Base-by-base conservation (phyloP, 2,888 invertebrate genomes). In the Heliconius aoede region DNA sequence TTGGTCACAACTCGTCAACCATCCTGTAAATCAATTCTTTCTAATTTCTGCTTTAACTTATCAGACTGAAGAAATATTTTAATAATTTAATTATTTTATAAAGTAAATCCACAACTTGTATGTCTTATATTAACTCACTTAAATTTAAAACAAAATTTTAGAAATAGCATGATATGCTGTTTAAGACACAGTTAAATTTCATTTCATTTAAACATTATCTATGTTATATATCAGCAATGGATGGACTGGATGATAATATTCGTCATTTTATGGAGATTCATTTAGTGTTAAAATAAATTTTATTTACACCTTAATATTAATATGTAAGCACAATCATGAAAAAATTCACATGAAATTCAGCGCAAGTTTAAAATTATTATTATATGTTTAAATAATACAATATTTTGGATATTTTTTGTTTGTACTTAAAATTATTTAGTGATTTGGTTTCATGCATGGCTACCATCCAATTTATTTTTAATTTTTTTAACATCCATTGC, bases 141-240 rank as follows among this genome's bases (percentile, higher is more conserved):
- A 58, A 58, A 26, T 60, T 60, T 24, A 15, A 60, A 58, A 24
- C 58, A 24, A n/a, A 58, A 58, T 58, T n/a, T 58, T 24, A 46
- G 18, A 46, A 46, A 18, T 58, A 61, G 61, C 7, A 46, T 46
- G 18, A 26, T 13, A 61, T 18, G 30, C 28, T 21, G 21, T 61
- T 21, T 61, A 18, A 18, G 21, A 30, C 21, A 65, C 24, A 36
- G 24, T 3, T 2, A n/a, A n/a, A n/a, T n/a, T n/a, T n/a, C n/a
- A n/a, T n/a, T n/a, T n/a, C n/a, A 36, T 65, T 64, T 36, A 64
- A 64, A 21, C n/a, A 36, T 15, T 36, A 36, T 65, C 24, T 65
- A 36, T 64, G 64, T 64, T 36, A 65, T 40, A 65, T 36, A 36
- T 55, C 51, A 36, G 65, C 65, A 65, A 65, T 65, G 65, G 36